Base-by-base conservation (phyloP, 2,888 invertebrate species). In the Acanthosepion pharaonis region DNA sequence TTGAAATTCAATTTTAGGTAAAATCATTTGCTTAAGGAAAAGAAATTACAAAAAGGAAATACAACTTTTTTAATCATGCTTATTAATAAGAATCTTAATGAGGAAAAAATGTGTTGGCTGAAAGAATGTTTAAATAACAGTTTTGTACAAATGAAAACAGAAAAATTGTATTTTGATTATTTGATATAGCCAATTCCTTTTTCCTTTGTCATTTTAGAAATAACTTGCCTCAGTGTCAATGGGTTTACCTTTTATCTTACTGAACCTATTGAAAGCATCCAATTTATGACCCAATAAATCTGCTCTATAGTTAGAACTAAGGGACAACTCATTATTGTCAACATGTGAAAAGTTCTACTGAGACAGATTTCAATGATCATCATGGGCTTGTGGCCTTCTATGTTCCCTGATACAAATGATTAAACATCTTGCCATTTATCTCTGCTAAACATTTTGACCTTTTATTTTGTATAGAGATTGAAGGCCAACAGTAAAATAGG, bases 391-490 rank as follows among this genome's bases (percentile, higher is more conserved):
- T n/a, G 78, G 78, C n/a, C 78, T 78, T 78, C 78, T 28, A 78
- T 78, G 28, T n/a, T 78, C n/a, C n/a, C 78, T n/a, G 78, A 78
- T 78, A 59, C 59, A 23, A 59, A 59, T 59, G 59, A 59, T 59
- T 78, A n/a, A 78, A 78, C 78, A 78, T 78, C 78, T 78, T 78
- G 78, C 78, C 78, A 78, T n/a, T 78, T 78, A n/a, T 78, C 78
- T 78, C n/a, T n/a, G 78, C 11, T n/a, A 78, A 78, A 78, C n/a
- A 33, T 78, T 78, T n/a, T 78, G n/a, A 78, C n/a, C n/a, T 78
- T 78, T n/a, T n/a, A 78, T 78, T 78, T 33, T 78, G n/a, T 78
- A 78, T 78, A 78, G 78, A n/a, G 78, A 78, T 8, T 78, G 15
- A 33, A 11, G n/a, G n/a, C 15, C n/a, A 78, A 78, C n/a, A 78